These are phyloP conservation scores for Phrynosoma platyrhinos DNA, from an alignment of 2,113 vertebrate genomes.

Conservation along the genomic window DNA sequence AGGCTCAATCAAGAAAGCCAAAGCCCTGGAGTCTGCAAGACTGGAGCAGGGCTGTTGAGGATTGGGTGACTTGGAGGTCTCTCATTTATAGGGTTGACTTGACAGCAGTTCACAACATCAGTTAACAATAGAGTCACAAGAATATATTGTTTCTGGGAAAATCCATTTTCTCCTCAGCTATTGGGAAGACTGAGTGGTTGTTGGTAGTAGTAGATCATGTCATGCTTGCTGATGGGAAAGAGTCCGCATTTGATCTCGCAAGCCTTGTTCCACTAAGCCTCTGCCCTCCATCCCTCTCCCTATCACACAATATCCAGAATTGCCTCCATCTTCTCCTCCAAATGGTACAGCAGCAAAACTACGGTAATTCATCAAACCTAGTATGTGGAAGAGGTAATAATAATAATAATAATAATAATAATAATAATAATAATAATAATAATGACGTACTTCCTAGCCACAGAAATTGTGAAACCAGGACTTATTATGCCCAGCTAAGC, in stretches of 20 bases:
- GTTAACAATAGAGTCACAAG: background rate
- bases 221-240: background rate
- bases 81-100: too few species aligned
- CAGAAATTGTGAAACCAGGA: background rate
- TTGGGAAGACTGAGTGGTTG: background rate
- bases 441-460: background rate
- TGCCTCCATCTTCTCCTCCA: background rate
- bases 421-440: too few species aligned
- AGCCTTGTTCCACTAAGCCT: background rate
- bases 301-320: background rate
- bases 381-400: background rate
- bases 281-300: background rate
- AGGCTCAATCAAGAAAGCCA: too few species aligned
- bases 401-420: background rate
- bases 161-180: background rate
- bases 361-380: background rate
- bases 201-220: background rate
- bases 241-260: background rate
- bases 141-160: background rate
- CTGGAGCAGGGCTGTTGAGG: too few species aligned
- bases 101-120: background rate
- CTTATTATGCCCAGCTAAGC: background rate
- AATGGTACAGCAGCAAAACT: background rate
- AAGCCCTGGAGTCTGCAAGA: too few species aligned
- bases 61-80: too few species aligned